Evolutionary conservation across 2,797 vertebrate genomes (phyloP), one percentile per base, ranked within the genome.

Genomic region (Harpagifer antarcticus): DNA sequence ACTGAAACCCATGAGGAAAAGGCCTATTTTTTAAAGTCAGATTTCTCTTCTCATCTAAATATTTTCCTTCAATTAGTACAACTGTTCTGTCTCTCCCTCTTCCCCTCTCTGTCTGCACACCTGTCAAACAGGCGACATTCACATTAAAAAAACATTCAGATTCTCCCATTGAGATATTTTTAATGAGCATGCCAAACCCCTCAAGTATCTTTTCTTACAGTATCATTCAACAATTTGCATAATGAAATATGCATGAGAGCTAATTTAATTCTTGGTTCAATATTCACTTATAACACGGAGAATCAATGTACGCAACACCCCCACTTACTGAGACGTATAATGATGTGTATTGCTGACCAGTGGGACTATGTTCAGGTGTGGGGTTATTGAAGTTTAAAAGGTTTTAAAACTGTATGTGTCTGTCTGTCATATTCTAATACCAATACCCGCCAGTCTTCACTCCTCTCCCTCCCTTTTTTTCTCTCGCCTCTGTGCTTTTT

Each of bases 401-500:
- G 75, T 81, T 74, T 78, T 44, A 88, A 89, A 81, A 14, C 66
- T 84, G 53, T 1, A 27, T 83, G 79, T 73, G 81, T 89, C 89
- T 73, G 81, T 89, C 89, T 27, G 23, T 27, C 23, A 86, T 89
- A 90, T 90, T 92, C 80, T 86, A 91, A 93, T 89, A 89, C 91
- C 90, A 92, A 90, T 87, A 87, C 74, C 87, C 60, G 61, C 77
- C 78, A 80, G 86, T 82, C 74, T 76, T 74, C 75, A 68, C 72
- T 84, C 64, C 60, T 71, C 59, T 47, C 72, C 33, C 58, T 72
- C 55, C 70, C 57, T 44, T 73, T 47, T 68, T 84, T 82, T 89
- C 83, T 90, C 83, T 89, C 88, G 89, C 90, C 78, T 89, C 87
- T 83, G 60, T 90, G 92, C 90, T 84, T 93, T 94, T 94, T 92